Evolutionary conservation across 2,797 vertebrate genomes (phyloP), one percentile per base, ranked within the genome.

Genomic region (Scleropages formosus): DNA sequence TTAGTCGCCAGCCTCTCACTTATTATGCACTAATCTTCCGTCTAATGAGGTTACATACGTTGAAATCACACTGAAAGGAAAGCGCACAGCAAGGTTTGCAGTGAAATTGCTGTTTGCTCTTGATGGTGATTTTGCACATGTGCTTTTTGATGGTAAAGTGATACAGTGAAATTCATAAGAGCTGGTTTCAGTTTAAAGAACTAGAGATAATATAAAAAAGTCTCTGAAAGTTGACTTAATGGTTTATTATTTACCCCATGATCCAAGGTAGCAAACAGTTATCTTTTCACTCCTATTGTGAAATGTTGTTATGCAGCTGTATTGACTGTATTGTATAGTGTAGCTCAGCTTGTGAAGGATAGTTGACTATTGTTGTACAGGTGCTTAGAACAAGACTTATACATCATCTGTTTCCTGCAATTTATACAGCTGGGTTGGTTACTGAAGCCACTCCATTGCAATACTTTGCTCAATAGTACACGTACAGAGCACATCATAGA

Each of bases 1-100:
- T 71, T 51, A 56, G 56, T 59, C 51, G 39, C 67, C 9, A 1
- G 10, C 51, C 53, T 22, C 31, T 15, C 24, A 9, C 15, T 31
- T 22, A 44, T 75, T 75, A 58, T n/a, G n/a, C n/a, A n/a, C n/a
- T n/a, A n/a, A n/a, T n/a, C n/a, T 39, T 39, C 39, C 31, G 39
- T 39, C 31, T 6, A 60, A 12, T 16, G 24, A 47, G 9, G 61
- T 27, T 18, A 3, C 26, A 20, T 70, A 70, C 67, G n/a, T n/a
- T n/a, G n/a, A n/a, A 20, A 4, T 1, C 47, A 16, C 49, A 49
- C 12, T 15, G 66, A 20, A 11, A 53, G 27, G 64, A 44, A 27
- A 70, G 27, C 22, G 13, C 18, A 24, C 20, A 8, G 18, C 20
- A 0, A 7, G 6, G 64, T 63, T 53, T 18, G 27, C 13, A 31